These are phyloP conservation scores for Antrozous pallidus DNA, from an alignment of 2,797 vertebrate species.

Conservation along the genomic window DNA sequence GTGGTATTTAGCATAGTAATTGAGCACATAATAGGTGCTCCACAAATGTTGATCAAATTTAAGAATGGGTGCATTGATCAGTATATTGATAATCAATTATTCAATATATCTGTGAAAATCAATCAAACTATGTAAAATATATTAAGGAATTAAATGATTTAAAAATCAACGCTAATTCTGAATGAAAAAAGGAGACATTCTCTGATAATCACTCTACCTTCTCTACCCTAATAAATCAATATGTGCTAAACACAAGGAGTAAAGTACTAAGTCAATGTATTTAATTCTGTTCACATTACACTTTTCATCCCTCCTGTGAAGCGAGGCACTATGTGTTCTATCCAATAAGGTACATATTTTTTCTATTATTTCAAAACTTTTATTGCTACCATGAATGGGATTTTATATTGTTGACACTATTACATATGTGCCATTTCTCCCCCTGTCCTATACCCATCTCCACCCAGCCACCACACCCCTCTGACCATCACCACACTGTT, in stretches of 20 bases:
- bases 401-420: not conserved
- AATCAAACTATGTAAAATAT: not conserved
- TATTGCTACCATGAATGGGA: not conserved
- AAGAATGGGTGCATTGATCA: not conserved
- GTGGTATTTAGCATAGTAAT: not conserved
- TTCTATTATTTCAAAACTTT: not conserved
- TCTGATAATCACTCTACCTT: not conserved
- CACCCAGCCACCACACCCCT: rapidly evolving
- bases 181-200: not conserved
- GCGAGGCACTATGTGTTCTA: not conserved
- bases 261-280: not conserved
- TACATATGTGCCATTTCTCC: not conserved
- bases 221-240: not conserved
- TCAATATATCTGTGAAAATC: not conserved
- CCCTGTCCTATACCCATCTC: not conserved
- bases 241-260: not conserved
- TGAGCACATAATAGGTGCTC: not conserved
- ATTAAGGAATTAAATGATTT: not conserved
- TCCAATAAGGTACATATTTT: not conserved
- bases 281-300: not conserved
- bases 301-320: not conserved
- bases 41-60: not conserved
- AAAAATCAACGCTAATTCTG: not conserved
- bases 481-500: not conserved
- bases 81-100: not conserved